Evolutionary conservation across 2,797 vertebrate genomes (phyloP).

Genomic region (Enteromius fasciolatus): DNA sequence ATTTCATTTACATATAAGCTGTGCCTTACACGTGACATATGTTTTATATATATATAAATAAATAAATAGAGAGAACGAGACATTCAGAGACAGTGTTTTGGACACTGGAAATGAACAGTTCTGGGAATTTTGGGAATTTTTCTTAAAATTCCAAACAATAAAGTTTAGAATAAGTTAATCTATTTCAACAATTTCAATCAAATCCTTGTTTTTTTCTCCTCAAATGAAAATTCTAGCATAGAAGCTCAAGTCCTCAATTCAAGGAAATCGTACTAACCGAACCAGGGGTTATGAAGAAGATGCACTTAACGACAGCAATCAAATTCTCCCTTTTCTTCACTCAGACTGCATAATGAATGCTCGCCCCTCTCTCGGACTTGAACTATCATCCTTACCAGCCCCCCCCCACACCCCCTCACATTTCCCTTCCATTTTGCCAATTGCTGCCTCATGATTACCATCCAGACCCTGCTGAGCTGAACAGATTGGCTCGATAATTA

Average conservation of each 20-base stretch:
- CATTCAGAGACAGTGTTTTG: too few relatives aligned
- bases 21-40: too few relatives aligned
- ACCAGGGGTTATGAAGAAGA: slow-evolving; percentile 57
- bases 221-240: slow-evolving; percentile 38
- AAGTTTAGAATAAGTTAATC: slow-evolving; percentile 29
- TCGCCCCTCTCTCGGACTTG: slow-evolving; percentile 65
- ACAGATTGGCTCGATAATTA: slow-evolving; percentile 99
- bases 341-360: slow-evolving; percentile 64
- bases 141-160: slow-evolving; percentile 42
- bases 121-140: slow-evolving; percentile 34
- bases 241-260: slow-evolving; percentile 43
- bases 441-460: slow-evolving; percentile 93
- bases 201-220: slow-evolving; percentile 22
- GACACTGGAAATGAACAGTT: neutral
- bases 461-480: slow-evolving; percentile 92
- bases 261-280: slow-evolving; percentile 53
- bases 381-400: slow-evolving; percentile 64
- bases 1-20: too few relatives aligned
- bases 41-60: too few relatives aligned
- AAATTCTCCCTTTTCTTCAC: slow-evolving; percentile 60
- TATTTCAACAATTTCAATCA: slow-evolving; percentile 42
- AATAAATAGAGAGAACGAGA: too few relatives aligned
- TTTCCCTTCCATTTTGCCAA: slow-evolving; percentile 82
- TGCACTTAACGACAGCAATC: slow-evolving; percentile 69
- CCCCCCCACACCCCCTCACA: slow-evolving; percentile 56